Base-by-base conservation (phyloP, 2,888 invertebrate species). In the Netelia inedita region DNA sequence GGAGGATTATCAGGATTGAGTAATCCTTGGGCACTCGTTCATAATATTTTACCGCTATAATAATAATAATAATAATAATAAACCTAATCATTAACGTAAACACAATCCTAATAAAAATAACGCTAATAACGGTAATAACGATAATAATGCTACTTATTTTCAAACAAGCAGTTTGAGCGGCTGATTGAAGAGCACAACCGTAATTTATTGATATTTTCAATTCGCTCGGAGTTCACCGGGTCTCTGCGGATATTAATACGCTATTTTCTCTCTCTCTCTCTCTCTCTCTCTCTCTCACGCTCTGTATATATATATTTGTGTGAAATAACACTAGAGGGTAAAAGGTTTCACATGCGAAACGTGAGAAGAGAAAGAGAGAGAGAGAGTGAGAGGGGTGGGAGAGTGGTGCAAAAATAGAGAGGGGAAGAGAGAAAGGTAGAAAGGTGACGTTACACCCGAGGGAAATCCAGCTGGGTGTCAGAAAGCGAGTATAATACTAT, bases 381-480 rank as follows among this genome's bases (percentile, higher is more conserved):
- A 53, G 21, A 21, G 63, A 14, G 65, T 2, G 55, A 63, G 16
- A 63, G 61, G 2, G 46, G 16, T 53, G 61, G 2, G 46, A 46
- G 46, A 46, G 46, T 2, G 46, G 14, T 10, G 50, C 28, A 57
- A 41, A 65, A 55, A n/a, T 1, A 61, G 46, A 55, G 50, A 71
- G 66, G 68, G 55, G 75, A 80, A 46, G 46, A 46, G 46, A 61
- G 28, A 57, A 28, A 65, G 65, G 10, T 1, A 61, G 28, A 55
- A 65, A 71, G 66, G 71, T 61, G 78, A 83, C 63, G 88, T 85
- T 72, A 88, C 85, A 86, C 90, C 87, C 90, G 78, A n/a, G 89
- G 90, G 90, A 90, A 90, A 90, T 90, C 87, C 87, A 66, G 78
- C 75, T 59, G 76, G 16, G 87, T 86, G 82, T 78, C 87, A 55